A percentile compares a stretch with the other conserved stretches of the same genome.
Evolutionary conservation across 2,797 vertebrate species (phyloP).

Genomic region (Simalia tracyae): DNA sequence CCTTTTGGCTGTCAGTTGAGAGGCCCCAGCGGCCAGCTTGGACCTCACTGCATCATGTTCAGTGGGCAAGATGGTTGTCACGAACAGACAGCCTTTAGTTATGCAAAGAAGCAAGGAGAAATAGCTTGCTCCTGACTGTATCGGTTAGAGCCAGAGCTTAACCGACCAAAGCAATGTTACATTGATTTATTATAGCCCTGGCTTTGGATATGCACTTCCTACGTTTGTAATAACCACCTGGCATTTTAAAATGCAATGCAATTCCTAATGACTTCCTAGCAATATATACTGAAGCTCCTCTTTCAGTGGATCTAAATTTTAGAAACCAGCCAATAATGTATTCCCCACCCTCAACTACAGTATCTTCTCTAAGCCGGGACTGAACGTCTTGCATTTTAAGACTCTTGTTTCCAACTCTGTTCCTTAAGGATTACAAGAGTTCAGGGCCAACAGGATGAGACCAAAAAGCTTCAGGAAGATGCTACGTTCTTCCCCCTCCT

Average conservation of each 20-base stretch:
- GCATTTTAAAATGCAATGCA: background rate
- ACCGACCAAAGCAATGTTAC: background rate
- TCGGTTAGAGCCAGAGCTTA: background rate
- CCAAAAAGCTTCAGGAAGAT: too few species aligned
- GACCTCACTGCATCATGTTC: background rate
- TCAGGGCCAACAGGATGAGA: too few species aligned
- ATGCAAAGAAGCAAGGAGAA: background rate
- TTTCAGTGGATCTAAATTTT: background rate
- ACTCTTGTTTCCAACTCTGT: constrained; percentile 10
- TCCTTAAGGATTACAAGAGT: background rate
- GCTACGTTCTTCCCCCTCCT: background rate
- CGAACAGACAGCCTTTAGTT: background rate
- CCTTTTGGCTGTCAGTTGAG: background rate
- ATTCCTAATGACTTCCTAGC: background rate
- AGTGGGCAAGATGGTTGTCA: background rate
- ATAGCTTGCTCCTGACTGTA: background rate
- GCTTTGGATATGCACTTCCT: background rate
- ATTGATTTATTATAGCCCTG: background rate
- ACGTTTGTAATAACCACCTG: background rate
- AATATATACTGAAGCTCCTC: background rate
- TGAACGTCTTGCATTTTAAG: constrained; percentile 32
- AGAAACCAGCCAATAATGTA: background rate
- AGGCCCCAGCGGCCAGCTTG: background rate
- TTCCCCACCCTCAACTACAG: background rate
- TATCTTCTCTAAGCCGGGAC: constrained; percentile 35